These are phyloP conservation scores for Oligia latruncula DNA, from an alignment of 2,888 invertebrate genomes.

Conservation along the genomic window DNA sequence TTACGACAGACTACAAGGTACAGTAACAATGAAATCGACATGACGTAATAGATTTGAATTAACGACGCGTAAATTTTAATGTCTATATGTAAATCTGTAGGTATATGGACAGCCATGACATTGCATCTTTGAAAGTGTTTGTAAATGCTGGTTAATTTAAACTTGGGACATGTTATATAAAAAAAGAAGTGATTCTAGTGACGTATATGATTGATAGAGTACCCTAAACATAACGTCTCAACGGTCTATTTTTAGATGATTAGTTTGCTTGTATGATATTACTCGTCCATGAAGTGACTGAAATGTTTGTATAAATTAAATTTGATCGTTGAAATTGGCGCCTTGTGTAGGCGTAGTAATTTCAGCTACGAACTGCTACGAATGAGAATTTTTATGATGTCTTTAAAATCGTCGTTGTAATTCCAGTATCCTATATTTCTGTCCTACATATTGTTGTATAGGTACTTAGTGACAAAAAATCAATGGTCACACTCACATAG, in stretches of 20 bases:
- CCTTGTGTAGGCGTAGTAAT: constrained; percentile 34
- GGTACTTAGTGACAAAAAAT: constrained; percentile 19
- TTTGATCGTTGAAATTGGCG: constrained; percentile 27
- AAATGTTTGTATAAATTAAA: constrained; percentile 38
- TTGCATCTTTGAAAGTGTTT: constrained; percentile 19
- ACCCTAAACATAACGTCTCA: constrained; percentile 30
- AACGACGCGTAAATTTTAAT: constrained; percentile 77
- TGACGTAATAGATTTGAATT: constrained; percentile 75
- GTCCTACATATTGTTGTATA: constrained; percentile 7
- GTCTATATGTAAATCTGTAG: constrained; percentile 63
- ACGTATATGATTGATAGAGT: constrained; percentile 47
- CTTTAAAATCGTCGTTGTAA: constrained; percentile 16
- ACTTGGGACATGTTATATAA: constrained; percentile 1
- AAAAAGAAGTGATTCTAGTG: constrained; percentile 26
- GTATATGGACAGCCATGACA: constrained; percentile 49
- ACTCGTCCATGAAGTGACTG: constrained; percentile 30
- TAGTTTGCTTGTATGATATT: constrained; percentile 46
- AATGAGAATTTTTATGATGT: constrained; percentile 7
- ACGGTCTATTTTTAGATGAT: constrained; percentile 41
- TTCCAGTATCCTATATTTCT: constrained; percentile 6
- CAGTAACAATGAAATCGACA: constrained; percentile 68
- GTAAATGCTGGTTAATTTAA: constrained; percentile 2
- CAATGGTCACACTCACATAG: constrained; percentile 39
- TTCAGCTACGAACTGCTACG: constrained; percentile 18
- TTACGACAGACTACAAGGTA: constrained; percentile 74